Base-by-base conservation (phyloP, 2,113 vertebrate genomes). In the Melanerpes formicivorus region DNA sequence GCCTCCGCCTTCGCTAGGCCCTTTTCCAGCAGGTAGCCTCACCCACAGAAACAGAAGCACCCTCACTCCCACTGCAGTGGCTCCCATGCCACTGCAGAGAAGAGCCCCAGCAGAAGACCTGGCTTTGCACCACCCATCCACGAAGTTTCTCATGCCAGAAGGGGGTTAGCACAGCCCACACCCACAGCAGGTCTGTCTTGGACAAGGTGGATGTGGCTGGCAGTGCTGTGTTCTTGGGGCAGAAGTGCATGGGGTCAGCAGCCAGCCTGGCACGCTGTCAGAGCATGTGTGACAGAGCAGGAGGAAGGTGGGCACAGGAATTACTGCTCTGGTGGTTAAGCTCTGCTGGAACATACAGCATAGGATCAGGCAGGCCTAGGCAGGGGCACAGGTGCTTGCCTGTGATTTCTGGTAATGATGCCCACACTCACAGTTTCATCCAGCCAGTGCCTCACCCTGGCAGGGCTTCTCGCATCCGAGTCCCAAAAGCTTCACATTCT, bases 71-170 rank as follows among this genome's bases (percentile, higher is more conserved):
- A 0, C 40, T 29, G 46, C 15, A 34, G 48, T 15, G 22, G 40
- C 52, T 86, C 54, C 9, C 40, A 65, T 69, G 55, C 14, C 30
- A 34, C n/a, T 91, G 56, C 59, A 48, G 64, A 81, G 76, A 88
- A 87, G 42, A 66, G 80, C 32, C 85, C 32, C 46, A 87, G 50
- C 54, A 77, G 42, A 66, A n/a, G 46, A 63, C 56, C 26, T 70
- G 56, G 18, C 67, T 90, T 85, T 77, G 50, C 52, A 63, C 34
- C 37, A 50, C 1, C 60, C 3, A 1, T 34, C 15, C 0, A 0
- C 34, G 46, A 82, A 60, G 34, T 15, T 65, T 63, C 34, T 26
- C 46, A 55, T 64, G 44, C 32, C 58, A 46, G 25, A 69, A 5
- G 1, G 3, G 7, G 11, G 3, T 56, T 64, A n/a, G 48, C 30